These are phyloP conservation scores for Gila robusta DNA, from an alignment of 2,797 vertebrate species.

Conservation along the genomic window DNA sequence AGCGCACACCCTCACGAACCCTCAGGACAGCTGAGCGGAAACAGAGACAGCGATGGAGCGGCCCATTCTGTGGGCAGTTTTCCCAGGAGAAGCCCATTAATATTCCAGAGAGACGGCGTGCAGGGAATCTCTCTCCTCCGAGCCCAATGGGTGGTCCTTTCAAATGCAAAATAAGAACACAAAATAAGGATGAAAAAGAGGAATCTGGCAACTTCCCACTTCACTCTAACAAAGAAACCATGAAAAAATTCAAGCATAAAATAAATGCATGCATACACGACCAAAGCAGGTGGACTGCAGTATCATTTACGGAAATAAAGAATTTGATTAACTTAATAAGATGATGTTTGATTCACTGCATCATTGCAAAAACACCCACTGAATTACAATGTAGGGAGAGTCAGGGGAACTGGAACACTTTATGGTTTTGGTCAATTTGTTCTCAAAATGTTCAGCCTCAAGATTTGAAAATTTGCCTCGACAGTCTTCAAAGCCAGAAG, in stretches of 20 bases:
- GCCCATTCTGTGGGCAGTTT: conserved; percentile 69
- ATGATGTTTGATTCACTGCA: conserved; percentile 25
- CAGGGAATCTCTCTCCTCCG: conserved; percentile 68
- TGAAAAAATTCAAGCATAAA: conserved; percentile 61
- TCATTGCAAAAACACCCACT: conserved; percentile 44
- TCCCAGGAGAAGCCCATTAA: conserved; percentile 74
- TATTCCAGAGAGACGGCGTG: conserved; percentile 76
- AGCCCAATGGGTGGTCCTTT: conserved; percentile 80
- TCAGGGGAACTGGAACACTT: conserved; percentile 2
- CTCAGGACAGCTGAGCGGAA: conserved; percentile 54
- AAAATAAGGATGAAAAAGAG: conserved; percentile 59
- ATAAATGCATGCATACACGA: conserved; percentile 56
- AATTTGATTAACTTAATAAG: conserved; percentile 40
- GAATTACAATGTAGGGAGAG: conserved; percentile 47
- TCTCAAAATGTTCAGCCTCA: not conserved
- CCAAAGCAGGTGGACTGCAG: conserved; percentile 50
- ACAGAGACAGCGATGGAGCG: conserved; percentile 48
- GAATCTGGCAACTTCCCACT: conserved; percentile 65
- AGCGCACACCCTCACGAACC: conserved; percentile 21
- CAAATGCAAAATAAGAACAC: conserved; percentile 75
- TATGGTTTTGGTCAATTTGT: not conserved
- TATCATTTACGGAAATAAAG: conserved; percentile 41
- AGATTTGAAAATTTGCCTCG: not conserved
- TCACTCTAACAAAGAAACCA: conserved; percentile 63
- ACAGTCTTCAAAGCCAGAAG: not conserved